phyloP scores from a whole-genome alignment of 2,113 vertebrate genomes.

The Lasiurus borealis region DNA sequence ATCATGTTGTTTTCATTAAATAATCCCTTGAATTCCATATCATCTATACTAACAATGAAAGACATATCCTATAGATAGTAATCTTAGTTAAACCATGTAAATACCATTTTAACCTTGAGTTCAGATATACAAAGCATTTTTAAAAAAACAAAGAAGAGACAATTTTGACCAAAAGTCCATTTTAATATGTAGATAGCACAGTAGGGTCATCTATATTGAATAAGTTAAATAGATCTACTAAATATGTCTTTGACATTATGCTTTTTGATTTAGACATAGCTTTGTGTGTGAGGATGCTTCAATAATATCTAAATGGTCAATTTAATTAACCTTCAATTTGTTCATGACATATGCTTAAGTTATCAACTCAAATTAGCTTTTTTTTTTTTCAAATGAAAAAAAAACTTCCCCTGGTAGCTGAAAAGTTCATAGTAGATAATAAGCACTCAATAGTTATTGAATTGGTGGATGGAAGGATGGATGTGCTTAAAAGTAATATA shows the following conservation, averaged over 20 bases:
- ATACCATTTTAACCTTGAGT: background rate
- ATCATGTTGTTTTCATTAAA: background rate
- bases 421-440: background rate
- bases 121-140: background rate
- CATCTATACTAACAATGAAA: background rate
- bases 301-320: background rate
- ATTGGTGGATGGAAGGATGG: background rate
- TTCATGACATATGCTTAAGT: background rate
- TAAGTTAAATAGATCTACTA: slow-evolving; percentile 16
- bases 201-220: background rate
- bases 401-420: background rate
- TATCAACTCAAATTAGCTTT: background rate
- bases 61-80: background rate
- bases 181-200: background rate
- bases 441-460: background rate
- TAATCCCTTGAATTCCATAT: background rate
- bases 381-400: background rate
- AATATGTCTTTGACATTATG: background rate
- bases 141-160: background rate
- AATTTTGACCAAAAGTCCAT: background rate
- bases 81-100: background rate
- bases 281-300: background rate
- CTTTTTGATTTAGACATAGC: background rate
- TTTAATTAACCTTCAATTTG: background rate
- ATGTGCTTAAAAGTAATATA: background rate